Percentiles rank a stretch among this genome's conserved stretches.
Evolutionary conservation across 2,797 vertebrate genomes (phyloP).

Genomic region (Brotula barbata): DNA sequence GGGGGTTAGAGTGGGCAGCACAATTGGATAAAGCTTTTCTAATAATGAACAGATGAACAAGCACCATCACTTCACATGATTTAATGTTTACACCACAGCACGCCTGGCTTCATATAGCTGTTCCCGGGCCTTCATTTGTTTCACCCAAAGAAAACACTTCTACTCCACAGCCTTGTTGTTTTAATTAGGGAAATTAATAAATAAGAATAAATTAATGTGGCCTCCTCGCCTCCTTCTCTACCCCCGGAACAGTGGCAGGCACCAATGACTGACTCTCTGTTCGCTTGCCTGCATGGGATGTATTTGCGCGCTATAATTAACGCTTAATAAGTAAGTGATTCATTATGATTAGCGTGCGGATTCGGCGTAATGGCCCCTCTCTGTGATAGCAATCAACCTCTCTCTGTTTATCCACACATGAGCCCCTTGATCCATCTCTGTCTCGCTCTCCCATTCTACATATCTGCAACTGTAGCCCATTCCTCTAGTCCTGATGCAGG

Average conservation of each 20-base stretch:
- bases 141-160: slow-evolving; percentile 77
- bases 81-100: slow-evolving; percentile 76
- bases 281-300: slow-evolving; percentile 74
- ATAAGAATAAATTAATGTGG: slow-evolving; percentile 85
- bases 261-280: slow-evolving; percentile 53
- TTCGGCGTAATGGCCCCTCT: slow-evolving; percentile 81
- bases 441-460: slow-evolving; percentile 74
- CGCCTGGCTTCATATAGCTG: slow-evolving; percentile 76
- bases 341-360: slow-evolving; percentile 84
- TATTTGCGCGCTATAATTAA: slow-evolving; percentile 83
- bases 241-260: slow-evolving; percentile 63
- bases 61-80: slow-evolving; percentile 80
- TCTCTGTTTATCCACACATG: slow-evolving; percentile 78
- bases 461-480: slow-evolving; percentile 67
- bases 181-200: slow-evolving; percentile 87
- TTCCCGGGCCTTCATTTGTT: slow-evolving; percentile 79
- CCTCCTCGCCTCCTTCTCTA: slow-evolving; percentile 66
- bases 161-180: slow-evolving; percentile 82
- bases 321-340: slow-evolving; percentile 87
- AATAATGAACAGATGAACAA: slow-evolving; percentile 80
- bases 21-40: slow-evolving; percentile 76
- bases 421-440: slow-evolving; percentile 78
- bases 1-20: slow-evolving; percentile 57
- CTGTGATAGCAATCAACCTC: slow-evolving; percentile 81
- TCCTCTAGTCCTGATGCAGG: slow-evolving; percentile 71